phyloP scores from a whole-genome alignment of 2,888 invertebrate species.

The Chrysopilus asiliformis region DNA sequence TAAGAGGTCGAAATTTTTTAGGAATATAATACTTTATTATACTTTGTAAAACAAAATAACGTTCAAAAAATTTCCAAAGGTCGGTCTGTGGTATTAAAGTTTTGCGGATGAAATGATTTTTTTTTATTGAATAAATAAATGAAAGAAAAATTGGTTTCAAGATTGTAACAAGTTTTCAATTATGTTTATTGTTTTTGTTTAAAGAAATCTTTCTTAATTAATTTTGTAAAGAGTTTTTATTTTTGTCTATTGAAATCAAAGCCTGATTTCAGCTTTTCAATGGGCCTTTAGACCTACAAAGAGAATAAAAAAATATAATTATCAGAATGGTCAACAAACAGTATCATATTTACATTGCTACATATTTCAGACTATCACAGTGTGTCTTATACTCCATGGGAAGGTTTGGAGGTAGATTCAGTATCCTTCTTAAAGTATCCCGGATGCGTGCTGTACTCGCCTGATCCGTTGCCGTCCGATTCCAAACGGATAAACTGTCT shows the following conservation, averaged over 20 bases:
- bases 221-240: conserved; percentile 6
- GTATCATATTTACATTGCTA: conserved; percentile 31
- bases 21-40: no score
- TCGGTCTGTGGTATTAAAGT: no score
- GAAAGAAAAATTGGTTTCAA: neutral
- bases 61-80: no score
- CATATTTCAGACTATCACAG: conserved; percentile 66
- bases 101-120: no score
- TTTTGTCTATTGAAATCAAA: conserved; percentile 18
- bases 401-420: conserved; percentile 85
- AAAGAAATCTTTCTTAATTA: conserved; percentile 5
- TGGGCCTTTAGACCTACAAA: conserved; percentile 33
- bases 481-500: conserved; percentile 95
- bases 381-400: conserved; percentile 90
- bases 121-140: neutral
- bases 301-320: neutral
- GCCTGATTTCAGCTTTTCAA: conserved; percentile 35
- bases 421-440: conserved; percentile 85
- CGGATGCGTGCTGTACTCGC: conserved; percentile 80
- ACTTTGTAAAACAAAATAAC: no score
- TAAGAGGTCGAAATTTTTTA: no score
- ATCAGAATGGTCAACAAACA: neutral
- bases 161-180: conserved; percentile 15
- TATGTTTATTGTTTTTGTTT: conserved; percentile 13
- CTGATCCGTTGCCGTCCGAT: conserved; percentile 84